Conservation (phyloP, 1,140 invertebrate genomes). For the Saxidomus purpurata region DNA sequence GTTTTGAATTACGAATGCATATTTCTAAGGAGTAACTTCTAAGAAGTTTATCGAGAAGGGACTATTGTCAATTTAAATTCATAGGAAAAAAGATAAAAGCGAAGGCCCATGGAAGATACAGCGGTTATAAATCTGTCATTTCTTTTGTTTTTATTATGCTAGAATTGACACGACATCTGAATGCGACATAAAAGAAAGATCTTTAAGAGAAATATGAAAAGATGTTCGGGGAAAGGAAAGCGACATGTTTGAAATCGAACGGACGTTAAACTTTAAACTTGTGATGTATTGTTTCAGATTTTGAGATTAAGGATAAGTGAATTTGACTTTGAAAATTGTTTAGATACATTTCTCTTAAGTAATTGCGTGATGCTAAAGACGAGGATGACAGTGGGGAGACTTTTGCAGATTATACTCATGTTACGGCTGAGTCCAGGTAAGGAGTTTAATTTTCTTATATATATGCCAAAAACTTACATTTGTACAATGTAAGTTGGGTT, state of each 20-base stretch:
- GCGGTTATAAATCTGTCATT: slow-evolving; percentile 4
- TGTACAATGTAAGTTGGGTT: no score
- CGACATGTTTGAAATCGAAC: neutral
- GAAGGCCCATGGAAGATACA: neutral
- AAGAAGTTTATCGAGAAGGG: slow-evolving; percentile 10
- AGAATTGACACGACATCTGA: neutral
- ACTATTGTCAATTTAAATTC: slow-evolving; percentile 31
- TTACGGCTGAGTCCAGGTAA: neutral
- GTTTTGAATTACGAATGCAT: neutral
- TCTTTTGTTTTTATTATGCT: slow-evolving; percentile 1
- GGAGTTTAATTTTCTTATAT: neutral
- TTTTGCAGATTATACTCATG: neutral
- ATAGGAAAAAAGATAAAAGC: slow-evolving; percentile 10
- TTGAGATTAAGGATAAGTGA: no score
- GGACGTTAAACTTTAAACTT: no score
- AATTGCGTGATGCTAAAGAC: no score
- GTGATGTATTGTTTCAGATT: no score
- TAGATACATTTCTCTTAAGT: no score
- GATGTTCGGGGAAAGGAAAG: neutral
- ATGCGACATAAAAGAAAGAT: neutral
- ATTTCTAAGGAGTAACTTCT: neutral
- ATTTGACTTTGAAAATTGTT: no score
- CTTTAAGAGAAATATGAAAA: neutral
- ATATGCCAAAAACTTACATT: no score
- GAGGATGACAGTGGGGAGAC: neutral